Evolutionary conservation across 2,888 invertebrate species (phyloP).

Genomic region (Ophion obscuratus): DNA sequence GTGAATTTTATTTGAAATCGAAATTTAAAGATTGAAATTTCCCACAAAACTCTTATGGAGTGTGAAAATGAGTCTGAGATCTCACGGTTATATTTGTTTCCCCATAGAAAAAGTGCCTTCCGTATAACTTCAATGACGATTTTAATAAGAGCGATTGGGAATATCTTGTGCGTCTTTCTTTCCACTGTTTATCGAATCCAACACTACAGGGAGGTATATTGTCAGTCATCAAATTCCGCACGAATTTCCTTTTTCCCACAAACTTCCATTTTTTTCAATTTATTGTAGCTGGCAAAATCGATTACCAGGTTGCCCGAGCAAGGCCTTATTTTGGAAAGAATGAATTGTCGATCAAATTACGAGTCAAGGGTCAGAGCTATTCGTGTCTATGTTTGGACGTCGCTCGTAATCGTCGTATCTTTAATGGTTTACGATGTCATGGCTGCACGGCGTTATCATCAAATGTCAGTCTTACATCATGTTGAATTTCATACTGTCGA

Average conservation of each 20-base stretch:
- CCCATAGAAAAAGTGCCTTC: not conserved
- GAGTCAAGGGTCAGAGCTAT: slow-evolving; percentile 27
- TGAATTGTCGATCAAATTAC: slow-evolving; percentile 57
- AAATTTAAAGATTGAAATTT: not conserved
- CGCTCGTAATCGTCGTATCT: not conserved
- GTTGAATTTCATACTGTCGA: not conserved
- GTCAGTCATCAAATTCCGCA: not conserved
- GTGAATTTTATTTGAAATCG: not conserved
- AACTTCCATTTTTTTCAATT: not conserved
- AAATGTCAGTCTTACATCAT: no score
- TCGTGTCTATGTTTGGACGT: slow-evolving; percentile 44
- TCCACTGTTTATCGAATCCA: slow-evolving; percentile 42
- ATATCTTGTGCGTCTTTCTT: slow-evolving; percentile 32
- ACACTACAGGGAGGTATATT: slow-evolving; percentile 49
- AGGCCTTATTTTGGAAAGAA: slow-evolving; percentile 46
- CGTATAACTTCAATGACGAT: slow-evolving; percentile 26
- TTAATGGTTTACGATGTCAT: slow-evolving; percentile 22
- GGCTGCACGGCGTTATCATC: not conserved
- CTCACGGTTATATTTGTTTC: not conserved
- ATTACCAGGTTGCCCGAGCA: slow-evolving; percentile 49
- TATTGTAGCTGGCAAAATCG: slow-evolving; percentile 45
- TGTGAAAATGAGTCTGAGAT: no score
- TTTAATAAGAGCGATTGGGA: slow-evolving; percentile 15
- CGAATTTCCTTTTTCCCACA: not conserved
- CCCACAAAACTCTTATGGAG: no score